A percentile compares a stretch with the other conserved stretches of the same genome.
These are phyloP conservation scores for Aphyosemion australe DNA, from an alignment of 2,113 vertebrate genomes.

Conservation along the genomic window DNA sequence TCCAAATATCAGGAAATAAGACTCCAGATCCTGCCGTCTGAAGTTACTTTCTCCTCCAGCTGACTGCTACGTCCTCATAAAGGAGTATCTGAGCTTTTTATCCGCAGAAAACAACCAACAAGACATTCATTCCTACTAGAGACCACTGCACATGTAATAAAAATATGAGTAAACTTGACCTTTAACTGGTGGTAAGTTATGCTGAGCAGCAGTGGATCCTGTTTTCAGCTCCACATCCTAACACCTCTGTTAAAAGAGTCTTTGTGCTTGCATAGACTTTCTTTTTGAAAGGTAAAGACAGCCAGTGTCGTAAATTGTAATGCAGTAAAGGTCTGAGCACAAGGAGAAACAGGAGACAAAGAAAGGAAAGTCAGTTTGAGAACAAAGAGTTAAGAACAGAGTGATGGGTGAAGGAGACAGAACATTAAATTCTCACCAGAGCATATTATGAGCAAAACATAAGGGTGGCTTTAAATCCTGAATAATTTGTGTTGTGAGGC, in stretches of 20 bases:
- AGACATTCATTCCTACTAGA: too few species aligned
- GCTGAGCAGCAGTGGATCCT: slow-evolving; percentile 37
- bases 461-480: slow-evolving; percentile 64
- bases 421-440: slow-evolving; percentile 67
- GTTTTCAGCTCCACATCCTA: slow-evolving; percentile 47
- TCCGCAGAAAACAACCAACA: too few species aligned
- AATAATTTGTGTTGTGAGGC: slow-evolving; percentile 69
- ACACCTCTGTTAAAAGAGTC: slow-evolving; percentile 34
- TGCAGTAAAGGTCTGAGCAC: slow-evolving; percentile 40
- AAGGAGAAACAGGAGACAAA: slow-evolving; percentile 13
- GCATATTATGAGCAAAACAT: slow-evolving; percentile 67
- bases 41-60: too few species aligned
- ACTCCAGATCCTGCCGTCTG: too few species aligned
- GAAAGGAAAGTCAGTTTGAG: slow-evolving; percentile 1
- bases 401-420: slow-evolving; percentile 16
- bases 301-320: slow-evolving; percentile 48
- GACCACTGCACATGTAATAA: too few species aligned
- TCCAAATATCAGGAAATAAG: too few species aligned
- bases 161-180: too few species aligned
- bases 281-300: slow-evolving; percentile 17
- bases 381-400: slow-evolving; percentile 50
- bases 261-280: slow-evolving; percentile 41
- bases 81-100: too few species aligned
- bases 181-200: slow-evolving; percentile 25
- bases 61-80: too few species aligned